Evolutionary conservation across 1,140 invertebrate genomes (phyloP).

Genomic region (Gryon sp.): DNA sequence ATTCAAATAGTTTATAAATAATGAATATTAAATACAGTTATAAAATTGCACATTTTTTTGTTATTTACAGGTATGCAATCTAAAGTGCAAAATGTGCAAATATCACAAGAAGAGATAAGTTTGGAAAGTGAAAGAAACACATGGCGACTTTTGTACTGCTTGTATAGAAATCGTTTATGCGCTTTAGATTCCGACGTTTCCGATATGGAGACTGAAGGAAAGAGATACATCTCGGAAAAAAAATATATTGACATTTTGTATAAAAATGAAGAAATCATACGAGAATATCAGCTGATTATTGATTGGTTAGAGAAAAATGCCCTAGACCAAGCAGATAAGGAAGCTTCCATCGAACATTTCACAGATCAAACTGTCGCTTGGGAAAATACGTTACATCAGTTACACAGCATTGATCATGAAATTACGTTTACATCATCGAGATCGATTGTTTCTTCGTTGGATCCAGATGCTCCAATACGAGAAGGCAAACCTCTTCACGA

Average conservation of each 20-base stretch:
- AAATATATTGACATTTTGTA: conserved; percentile 82
- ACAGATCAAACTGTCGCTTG: conserved; percentile 89
- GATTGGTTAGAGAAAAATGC: conserved; percentile 95
- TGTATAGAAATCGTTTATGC: conserved; percentile 88
- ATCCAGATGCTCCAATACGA: conserved; percentile 95
- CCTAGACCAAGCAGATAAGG: conserved; percentile 83
- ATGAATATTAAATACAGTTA: too few species aligned
- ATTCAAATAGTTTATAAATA: too few species aligned
- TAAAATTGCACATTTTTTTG: conserved; percentile 58
- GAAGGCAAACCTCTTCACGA: conserved; percentile 91
- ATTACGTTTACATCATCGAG: conserved; percentile 81
- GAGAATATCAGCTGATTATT: conserved; percentile 91
- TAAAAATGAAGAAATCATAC: conserved; percentile 83
- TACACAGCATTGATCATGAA: conserved; percentile 81
- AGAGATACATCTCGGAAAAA: conserved; percentile 80
- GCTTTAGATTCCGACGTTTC: conserved; percentile 60
- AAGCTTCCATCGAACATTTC: conserved; percentile 85
- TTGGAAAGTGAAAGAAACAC: conserved; percentile 91
- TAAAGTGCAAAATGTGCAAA: conserved; percentile 80
- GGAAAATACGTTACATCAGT: conserved; percentile 94
- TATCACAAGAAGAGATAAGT: conserved; percentile 72
- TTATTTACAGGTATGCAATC: conserved; percentile 80
- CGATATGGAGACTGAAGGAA: conserved; percentile 77
- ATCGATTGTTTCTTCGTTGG: conserved; percentile 87
- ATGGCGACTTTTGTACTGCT: conserved; percentile 89